Base-by-base conservation (phyloP, 1,140 invertebrate species). In the Hyles vespertilio region DNA sequence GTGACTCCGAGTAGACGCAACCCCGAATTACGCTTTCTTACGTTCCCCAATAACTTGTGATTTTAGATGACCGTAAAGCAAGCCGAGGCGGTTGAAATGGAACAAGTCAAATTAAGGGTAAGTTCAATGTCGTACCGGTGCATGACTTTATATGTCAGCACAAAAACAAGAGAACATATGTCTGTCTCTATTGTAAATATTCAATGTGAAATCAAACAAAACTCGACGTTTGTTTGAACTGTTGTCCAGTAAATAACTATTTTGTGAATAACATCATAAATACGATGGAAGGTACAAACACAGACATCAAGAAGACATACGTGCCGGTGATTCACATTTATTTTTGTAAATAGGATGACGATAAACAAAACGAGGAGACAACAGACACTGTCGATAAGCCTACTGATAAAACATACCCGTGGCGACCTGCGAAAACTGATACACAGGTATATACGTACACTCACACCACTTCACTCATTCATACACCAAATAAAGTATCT, bases 91-190 rank as follows among this genome's bases (percentile, higher is more conserved):
- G 71, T 63, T 49, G 67, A 84, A 73, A 59, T 87, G 59, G 78
- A 79, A 50, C 72, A 83, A 75, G 62, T 88, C 51, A 87, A 85
- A 69, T 64, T 88, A 11, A 88, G 86, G 84, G 85, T 88, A 78
- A 88, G 81, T 75, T 65, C 36, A 8, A 22, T 40, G 5, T 40
- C 5, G 8, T 40, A 40, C 5, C 36, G 8, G 36, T 40, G 36
- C 36, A 40, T 40, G 36, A 40, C 47, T 11, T 8, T 48, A 46
- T 46, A 46, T 7, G 47, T 48, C 47, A 40, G 36, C 36, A 40
- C 36, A 40, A 40, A 40, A 40, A 40, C 55, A 51, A 61, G 10
- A 46, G 43, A 10, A 65, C 57, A 46, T 57, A 58, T 58, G 51
- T 59, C 50, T 67, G 7, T 67, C 54, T 70, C 64, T 73, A 70